A percentile compares a stretch with the other conserved stretches of the same genome.
Evolutionary conservation across 2,113 vertebrate genomes (phyloP).

Genomic region (Cardinalis cardinalis): DNA sequence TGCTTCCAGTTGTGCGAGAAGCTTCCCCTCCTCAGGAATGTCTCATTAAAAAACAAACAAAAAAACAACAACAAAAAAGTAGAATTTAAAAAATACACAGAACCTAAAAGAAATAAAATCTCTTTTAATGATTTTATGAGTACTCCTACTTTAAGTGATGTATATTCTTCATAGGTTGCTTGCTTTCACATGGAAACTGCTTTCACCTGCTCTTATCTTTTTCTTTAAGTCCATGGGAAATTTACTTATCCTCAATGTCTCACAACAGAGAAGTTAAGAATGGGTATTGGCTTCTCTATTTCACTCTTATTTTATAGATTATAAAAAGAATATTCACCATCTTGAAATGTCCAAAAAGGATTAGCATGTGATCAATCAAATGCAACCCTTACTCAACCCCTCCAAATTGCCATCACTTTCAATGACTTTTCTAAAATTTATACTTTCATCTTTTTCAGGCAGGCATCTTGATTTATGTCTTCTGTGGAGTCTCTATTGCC

Average conservation of each 20-base stretch:
- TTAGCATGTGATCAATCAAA: background rate
- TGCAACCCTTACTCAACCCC: background rate
- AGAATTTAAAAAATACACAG: background rate
- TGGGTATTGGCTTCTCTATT: background rate
- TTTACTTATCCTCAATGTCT: background rate
- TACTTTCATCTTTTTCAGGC: background rate
- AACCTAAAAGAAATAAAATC: background rate
- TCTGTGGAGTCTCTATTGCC: background rate
- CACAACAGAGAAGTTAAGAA: background rate
- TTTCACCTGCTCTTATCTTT: background rate
- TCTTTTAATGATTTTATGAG: background rate
- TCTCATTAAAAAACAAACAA: background rate
- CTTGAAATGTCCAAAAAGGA: background rate
- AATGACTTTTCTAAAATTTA: background rate
- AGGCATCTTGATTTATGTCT: conserved; percentile 7
- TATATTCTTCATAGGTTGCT: background rate
- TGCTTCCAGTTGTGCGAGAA: background rate
- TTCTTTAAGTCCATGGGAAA: background rate
- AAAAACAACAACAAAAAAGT: background rate
- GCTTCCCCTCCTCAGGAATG: background rate
- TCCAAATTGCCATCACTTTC: background rate
- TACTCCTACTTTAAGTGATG: background rate
- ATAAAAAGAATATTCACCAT: background rate
- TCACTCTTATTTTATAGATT: background rate
- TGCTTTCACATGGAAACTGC: background rate